These are phyloP conservation scores for Entomobrya proxima DNA, from an alignment of 2,888 invertebrate genomes.

Conservation along the genomic window DNA sequence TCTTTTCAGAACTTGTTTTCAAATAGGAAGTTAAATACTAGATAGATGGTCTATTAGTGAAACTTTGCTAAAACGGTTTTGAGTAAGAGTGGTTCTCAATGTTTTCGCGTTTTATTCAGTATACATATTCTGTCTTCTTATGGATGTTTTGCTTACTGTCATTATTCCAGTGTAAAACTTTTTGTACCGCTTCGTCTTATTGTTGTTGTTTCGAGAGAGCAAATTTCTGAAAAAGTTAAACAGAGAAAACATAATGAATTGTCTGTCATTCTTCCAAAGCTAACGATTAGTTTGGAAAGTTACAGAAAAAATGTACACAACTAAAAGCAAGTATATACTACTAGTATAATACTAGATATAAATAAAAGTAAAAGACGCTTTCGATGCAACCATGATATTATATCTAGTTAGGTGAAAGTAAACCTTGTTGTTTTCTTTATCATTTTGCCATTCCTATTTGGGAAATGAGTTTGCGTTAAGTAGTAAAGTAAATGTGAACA, in stretches of 20 bases:
- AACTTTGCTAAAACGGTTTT: neutral
- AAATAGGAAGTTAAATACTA: neutral
- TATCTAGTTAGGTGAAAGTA: neutral
- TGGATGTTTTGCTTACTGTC: conserved; percentile 12
- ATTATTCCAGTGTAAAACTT: conserved; percentile 27
- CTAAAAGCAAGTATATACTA: neutral
- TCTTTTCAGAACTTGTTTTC: neutral
- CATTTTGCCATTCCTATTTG: conserved; percentile 48
- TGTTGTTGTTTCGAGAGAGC: conserved; percentile 3
- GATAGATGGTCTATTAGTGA: conserved; percentile 10
- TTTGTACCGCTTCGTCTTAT: neutral
- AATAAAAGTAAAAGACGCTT: neutral
- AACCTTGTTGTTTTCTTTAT: conserved; percentile 22
- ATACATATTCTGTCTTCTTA: neutral
- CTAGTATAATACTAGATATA: neutral
- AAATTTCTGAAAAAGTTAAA: conserved; percentile 9
- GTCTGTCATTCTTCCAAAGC: conserved; percentile 60
- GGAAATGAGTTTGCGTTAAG: conserved; percentile 60
- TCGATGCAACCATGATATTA: neutral
- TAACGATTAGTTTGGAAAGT: conserved; percentile 58
- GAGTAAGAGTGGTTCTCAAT: neutral
- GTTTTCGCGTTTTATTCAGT: neutral
- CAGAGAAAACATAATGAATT: conserved; percentile 53
- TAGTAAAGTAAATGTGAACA: conserved; percentile 52
- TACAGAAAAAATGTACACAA: conserved; percentile 16